Evolutionary conservation across 2,797 vertebrate species (phyloP).

Genomic region (Pelodytes ibericus): DNA sequence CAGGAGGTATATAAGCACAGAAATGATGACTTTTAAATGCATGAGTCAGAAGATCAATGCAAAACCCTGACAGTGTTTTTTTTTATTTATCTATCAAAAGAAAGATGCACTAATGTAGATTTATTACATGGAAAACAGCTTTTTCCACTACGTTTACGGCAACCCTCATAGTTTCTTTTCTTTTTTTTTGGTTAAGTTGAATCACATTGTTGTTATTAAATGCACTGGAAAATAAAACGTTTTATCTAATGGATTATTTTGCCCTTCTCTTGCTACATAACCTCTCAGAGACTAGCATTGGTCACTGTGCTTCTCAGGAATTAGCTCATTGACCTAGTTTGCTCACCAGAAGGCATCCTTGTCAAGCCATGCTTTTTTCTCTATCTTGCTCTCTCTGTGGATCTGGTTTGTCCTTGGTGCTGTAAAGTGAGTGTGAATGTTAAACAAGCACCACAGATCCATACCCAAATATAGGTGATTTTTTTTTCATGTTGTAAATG

Average conservation of each 20-base stretch:
- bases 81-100: too few species aligned
- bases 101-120: too few species aligned
- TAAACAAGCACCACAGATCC: too few species aligned
- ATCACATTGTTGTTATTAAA: constrained; percentile 16
- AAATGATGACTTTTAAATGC: too few species aligned
- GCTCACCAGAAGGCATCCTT: neutral
- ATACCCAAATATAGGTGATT: too few species aligned
- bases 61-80: too few species aligned
- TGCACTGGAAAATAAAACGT: constrained; percentile 8
- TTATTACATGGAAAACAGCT: too few species aligned
- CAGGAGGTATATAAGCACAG: too few species aligned
- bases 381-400: neutral
- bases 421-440: neutral
- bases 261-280: neutral
- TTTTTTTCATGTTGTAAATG: too few species aligned
- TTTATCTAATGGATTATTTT: constrained; percentile 12
- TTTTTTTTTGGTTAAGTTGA: neutral
- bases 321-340: constrained; percentile 2
- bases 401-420: neutral
- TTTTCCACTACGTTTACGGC: too few species aligned
- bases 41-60: too few species aligned
- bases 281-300: neutral
- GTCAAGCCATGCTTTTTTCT: neutral
- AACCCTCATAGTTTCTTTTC: too few species aligned
- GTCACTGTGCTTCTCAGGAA: neutral